Base-by-base conservation (phyloP, 1,140 invertebrate genomes). In the Zeugodacus cucurbitae region DNA sequence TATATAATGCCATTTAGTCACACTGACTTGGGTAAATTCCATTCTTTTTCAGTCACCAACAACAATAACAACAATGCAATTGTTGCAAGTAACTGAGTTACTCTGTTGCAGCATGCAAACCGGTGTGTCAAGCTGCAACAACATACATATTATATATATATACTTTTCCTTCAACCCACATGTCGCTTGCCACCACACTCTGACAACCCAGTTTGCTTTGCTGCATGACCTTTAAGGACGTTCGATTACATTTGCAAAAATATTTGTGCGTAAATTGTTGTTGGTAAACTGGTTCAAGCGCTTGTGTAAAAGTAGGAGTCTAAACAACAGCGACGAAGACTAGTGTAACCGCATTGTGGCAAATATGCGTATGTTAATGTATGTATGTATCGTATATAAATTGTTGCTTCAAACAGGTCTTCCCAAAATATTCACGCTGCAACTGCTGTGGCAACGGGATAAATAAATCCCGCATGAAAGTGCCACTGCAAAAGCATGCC, bases 151-250 rank as follows among this genome's bases (percentile, higher is more conserved):
- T 62, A 5, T 62, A 62, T n/a, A 22, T 62, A 70, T 7, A 11
- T 32, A 70, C 29, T 26, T 62, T n/a, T 59, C 0, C 4, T n/a
- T 59, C 20, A 8, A 41, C 20, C 17, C 22, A 48, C 44, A 48
- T 14, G 7, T 10, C 11, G 34, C 41, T 20, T 5, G 74, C 74
- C 74, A 48, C n/a, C n/a, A n/a, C n/a, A n/a, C 37, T 48, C 26
- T 48, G 22, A 82, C 74, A 44, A 17, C 74, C 74, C 41, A 26
- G 41, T 48, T 34, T 8, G 41, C n/a, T 82, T 48, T 48, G n/a
- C n/a, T 82, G 37, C 48, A 82, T 82, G 74, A 82, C 74, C 74
- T 82, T 82, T 82, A 82, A 82, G 74, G 74, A 82, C 74, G 74
- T 82, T 82, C 74, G 74, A 82, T 82, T 82, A 82, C 74, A 82